Evolutionary conservation across 2,113 vertebrate species (phyloP).

Genomic region (Datnioides undecimradiatus): DNA sequence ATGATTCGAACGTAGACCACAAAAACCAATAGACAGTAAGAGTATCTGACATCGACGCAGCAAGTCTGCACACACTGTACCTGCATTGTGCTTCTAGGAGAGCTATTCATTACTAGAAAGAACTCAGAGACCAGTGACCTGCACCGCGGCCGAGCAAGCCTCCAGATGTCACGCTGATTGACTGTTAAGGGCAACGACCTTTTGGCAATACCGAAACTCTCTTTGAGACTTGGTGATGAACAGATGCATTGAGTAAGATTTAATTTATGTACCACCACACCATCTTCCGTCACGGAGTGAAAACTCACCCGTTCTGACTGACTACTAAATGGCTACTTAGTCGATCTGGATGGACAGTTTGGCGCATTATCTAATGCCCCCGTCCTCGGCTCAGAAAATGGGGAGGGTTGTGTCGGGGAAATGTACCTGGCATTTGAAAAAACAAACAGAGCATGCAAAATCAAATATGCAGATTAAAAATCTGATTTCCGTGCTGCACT

Average conservation of each 20-base stretch:
- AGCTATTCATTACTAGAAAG: conserved; percentile 7
- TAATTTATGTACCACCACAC: too few species aligned
- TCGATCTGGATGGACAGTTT: too few species aligned
- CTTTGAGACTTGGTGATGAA: not conserved
- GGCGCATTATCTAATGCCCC: too few species aligned
- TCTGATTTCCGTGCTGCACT: too few species aligned
- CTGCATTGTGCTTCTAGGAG: not conserved
- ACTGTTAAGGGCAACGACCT: not conserved
- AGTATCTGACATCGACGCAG: not conserved
- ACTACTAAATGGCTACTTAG: too few species aligned
- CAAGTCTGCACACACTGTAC: not conserved
- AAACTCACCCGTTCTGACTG: too few species aligned
- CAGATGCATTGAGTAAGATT: not conserved
- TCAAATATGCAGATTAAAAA: too few species aligned
- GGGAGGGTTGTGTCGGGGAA: too few species aligned
- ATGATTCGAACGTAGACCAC: not conserved
- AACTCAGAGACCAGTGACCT: not conserved
- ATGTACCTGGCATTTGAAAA: too few species aligned
- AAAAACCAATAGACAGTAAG: not conserved
- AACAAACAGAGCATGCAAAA: too few species aligned
- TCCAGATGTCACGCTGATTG: not conserved
- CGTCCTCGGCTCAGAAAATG: too few species aligned
- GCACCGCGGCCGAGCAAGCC: not conserved
- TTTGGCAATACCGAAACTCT: not conserved
- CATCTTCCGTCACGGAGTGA: too few species aligned